These are phyloP conservation scores for Drosophila eugracilis DNA, from an alignment of 1,140 invertebrate species.

Conservation along the genomic window DNA sequence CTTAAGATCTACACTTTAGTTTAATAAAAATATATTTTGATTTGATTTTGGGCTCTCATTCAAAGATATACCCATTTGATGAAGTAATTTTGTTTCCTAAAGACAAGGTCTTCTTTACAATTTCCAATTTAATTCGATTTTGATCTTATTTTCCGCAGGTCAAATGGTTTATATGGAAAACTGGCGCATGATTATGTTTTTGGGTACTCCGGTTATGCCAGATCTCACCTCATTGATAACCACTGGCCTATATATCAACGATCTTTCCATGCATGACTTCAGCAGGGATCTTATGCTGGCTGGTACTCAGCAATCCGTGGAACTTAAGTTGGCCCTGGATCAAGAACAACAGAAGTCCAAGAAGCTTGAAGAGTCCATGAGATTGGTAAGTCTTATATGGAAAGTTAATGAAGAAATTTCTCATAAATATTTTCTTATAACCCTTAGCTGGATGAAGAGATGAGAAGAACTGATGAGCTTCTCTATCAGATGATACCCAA, in stretches of 20 bases:
- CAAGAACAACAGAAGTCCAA: slow-evolving; percentile 98
- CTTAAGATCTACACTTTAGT: no score
- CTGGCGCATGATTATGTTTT: slow-evolving; percentile 98
- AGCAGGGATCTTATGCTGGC: slow-evolving; percentile 98
- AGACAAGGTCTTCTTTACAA: not conserved
- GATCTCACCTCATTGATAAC: slow-evolving; percentile 95
- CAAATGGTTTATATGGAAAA: slow-evolving; percentile 99
- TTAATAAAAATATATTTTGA: not conserved
- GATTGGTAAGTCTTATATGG: slow-evolving; percentile 63
- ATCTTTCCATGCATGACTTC: slow-evolving; percentile 99
- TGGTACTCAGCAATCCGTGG: slow-evolving; percentile 98
- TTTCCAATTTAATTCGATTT: no score
- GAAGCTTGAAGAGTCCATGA: slow-evolving; percentile 98
- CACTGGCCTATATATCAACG: slow-evolving; percentile 97
- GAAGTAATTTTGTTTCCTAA: not conserved
- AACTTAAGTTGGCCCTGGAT: slow-evolving; percentile 97
- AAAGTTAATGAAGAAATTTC: no score
- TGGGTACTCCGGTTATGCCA: slow-evolving; percentile 97
- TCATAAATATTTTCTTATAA: no score
- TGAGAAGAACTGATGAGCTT: slow-evolving; percentile 97
- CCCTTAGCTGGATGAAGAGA: slow-evolving; percentile 94
- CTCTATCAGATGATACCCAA: slow-evolving; percentile 99
- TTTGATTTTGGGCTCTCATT: no score
- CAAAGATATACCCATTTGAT: no score
- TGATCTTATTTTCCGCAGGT: slow-evolving; percentile 85